Evolutionary conservation across 1,140 invertebrate genomes (phyloP).

Genomic region (Atopsyche davidsoni): DNA sequence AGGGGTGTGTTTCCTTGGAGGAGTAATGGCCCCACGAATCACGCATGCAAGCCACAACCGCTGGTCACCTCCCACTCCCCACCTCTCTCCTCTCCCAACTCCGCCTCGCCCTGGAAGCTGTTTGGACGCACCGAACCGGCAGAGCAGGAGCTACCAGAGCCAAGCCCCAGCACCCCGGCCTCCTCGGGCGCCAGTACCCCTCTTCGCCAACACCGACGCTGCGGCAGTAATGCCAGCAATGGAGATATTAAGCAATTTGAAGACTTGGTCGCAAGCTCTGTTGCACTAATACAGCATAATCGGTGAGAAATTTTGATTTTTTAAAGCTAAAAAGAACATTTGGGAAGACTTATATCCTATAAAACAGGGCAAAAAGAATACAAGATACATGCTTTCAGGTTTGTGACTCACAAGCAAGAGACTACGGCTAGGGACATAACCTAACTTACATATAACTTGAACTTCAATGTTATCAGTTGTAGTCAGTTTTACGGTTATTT

Average conservation of each 20-base stretch:
- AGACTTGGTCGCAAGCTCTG: conserved; percentile 54
- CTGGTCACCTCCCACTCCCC: conserved; percentile 21
- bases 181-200: conserved; percentile 43
- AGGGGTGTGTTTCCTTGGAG: conserved; percentile 64
- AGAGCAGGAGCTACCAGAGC: conserved; percentile 29
- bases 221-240: conserved; percentile 45
- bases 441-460: too few relatives aligned
- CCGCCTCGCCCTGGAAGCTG: conserved; percentile 41
- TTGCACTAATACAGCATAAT: conserved; percentile 56
- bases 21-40: conserved; percentile 29
- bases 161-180: conserved; percentile 32
- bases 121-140: conserved; percentile 38
- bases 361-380: too few relatives aligned
- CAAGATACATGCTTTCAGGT: too few relatives aligned
- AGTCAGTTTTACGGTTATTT: too few relatives aligned
- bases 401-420: too few relatives aligned
- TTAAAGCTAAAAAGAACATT: too few relatives aligned
- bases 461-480: too few relatives aligned
- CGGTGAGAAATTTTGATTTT: conserved; percentile 46
- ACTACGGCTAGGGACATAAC: too few relatives aligned
- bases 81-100: conserved; percentile 28
- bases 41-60: conserved; percentile 9
- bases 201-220: conserved; percentile 42
- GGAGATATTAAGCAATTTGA: conserved; percentile 44
- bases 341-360: too few relatives aligned